A percentile compares a stretch with the other conserved stretches of the same genome.
These are phyloP conservation scores for Ecliptopera silaceata DNA, from an alignment of 2,888 invertebrate genomes.

Conservation along the genomic window DNA sequence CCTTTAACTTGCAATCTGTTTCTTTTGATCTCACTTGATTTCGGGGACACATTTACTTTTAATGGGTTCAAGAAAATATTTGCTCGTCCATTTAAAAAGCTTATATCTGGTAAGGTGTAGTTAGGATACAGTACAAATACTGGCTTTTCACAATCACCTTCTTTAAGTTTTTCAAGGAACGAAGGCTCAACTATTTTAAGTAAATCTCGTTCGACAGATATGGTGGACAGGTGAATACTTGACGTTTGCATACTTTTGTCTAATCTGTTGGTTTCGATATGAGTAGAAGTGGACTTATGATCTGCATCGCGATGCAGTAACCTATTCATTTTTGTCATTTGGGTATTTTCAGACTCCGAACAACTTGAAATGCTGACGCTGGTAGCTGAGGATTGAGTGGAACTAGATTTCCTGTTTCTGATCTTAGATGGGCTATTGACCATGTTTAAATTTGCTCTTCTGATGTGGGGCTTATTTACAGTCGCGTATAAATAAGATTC, in stretches of 20 bases:
- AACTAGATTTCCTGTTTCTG: slow-evolving; percentile 71
- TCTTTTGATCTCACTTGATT: slow-evolving; percentile 66
- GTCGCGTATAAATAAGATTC: slow-evolving; percentile 76
- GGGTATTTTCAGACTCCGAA: slow-evolving; percentile 81
- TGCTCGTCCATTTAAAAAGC: slow-evolving; percentile 86
- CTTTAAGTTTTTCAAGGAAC: slow-evolving; percentile 86
- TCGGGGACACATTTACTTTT: slow-evolving; percentile 76
- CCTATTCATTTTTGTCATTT: slow-evolving; percentile 76
- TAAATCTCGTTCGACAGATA: slow-evolving; percentile 73
- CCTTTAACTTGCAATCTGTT: slow-evolving; percentile 68
- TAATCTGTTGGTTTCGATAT: slow-evolving; percentile 81
- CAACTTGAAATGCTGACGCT: slow-evolving; percentile 81
- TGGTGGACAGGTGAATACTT: slow-evolving; percentile 65
- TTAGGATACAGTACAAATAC: slow-evolving; percentile 96
- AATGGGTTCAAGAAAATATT: slow-evolving; percentile 90
- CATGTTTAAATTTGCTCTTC: slow-evolving; percentile 79
- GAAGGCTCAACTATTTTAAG: slow-evolving; percentile 87
- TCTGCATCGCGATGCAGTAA: slow-evolving; percentile 68
- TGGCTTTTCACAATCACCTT: slow-evolving; percentile 87
- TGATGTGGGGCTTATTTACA: slow-evolving; percentile 72
- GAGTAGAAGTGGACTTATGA: slow-evolving; percentile 77
- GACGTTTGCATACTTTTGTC: slow-evolving; percentile 91
- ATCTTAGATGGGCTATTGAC: slow-evolving; percentile 75
- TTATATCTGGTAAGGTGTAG: slow-evolving; percentile 94
- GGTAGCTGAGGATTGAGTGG: slow-evolving; percentile 77